Percentiles rank a stretch among this genome's conserved stretches.
phyloP scores from a whole-genome alignment of 2,797 vertebrate genomes.

The Lindbergichthys nudifrons region DNA sequence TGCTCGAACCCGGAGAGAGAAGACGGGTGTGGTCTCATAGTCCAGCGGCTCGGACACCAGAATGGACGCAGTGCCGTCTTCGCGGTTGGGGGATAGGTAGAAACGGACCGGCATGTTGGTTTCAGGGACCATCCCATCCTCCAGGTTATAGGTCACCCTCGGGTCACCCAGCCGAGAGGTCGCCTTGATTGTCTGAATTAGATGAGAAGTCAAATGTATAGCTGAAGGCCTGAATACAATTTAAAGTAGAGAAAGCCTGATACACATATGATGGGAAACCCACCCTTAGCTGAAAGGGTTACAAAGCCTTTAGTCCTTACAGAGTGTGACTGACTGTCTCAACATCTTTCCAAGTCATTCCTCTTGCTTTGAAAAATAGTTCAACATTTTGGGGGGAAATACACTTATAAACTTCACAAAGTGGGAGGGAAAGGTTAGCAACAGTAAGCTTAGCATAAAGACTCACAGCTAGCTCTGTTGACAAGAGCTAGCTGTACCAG shows the following conservation, averaged over 20 bases:
- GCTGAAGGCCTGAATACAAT: neutral
- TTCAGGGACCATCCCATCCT: constrained; percentile 91
- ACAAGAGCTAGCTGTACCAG: neutral
- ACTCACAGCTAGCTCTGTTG: neutral
- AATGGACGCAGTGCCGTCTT: constrained; percentile 90
- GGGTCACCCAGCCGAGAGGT: constrained; percentile 90
- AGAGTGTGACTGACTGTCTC: constrained; percentile 7
- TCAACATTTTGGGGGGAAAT: constrained; percentile 11
- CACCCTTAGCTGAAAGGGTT: neutral
- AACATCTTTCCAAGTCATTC: neutral
- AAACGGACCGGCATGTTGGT: constrained; percentile 93
- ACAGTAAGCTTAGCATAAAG: neutral
- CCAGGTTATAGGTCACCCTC: constrained; percentile 90
- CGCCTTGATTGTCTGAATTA: constrained; percentile 86
- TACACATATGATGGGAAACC: neutral
- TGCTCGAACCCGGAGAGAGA: constrained; percentile 88
- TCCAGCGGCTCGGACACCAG: constrained; percentile 91
- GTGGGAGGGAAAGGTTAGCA: neutral
- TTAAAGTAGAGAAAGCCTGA: neutral
- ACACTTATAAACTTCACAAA: neutral
- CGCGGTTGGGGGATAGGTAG: constrained; percentile 92
- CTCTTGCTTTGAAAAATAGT: neutral
- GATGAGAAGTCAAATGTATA: constrained; percentile 12
- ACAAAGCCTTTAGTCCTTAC: too few species aligned
- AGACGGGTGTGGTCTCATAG: constrained; percentile 89